phyloP scores from a whole-genome alignment of 2,113 vertebrate species.

The Turdus rufiventris region DNA sequence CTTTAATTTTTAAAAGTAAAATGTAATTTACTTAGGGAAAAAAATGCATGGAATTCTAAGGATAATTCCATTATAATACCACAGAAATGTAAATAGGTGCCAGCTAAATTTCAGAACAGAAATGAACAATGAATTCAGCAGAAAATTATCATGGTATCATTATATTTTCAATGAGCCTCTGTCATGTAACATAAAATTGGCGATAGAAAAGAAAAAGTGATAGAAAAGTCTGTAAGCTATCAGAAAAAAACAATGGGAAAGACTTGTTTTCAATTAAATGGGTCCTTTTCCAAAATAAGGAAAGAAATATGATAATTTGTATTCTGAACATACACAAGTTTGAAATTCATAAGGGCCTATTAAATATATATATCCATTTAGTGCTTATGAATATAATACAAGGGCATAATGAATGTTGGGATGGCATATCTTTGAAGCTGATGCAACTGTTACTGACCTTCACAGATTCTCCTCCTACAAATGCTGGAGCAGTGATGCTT shows the following conservation, averaged over 20 bases:
- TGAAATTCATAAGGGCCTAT: neutral
- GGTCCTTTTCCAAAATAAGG: neutral
- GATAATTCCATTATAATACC: neutral
- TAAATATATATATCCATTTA: neutral
- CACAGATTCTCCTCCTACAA: neutral
- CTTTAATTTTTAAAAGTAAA: neutral
- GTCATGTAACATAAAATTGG: neutral
- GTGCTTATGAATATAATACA: neutral
- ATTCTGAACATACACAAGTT: neutral
- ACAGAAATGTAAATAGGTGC: neutral
- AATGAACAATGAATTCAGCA: neutral
- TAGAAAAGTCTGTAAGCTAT: neutral
- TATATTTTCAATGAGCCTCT: neutral
- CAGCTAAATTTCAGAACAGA: neutral
- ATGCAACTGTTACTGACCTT: neutral
- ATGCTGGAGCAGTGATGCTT: neutral
- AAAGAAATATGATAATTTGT: neutral
- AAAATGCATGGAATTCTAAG: neutral
- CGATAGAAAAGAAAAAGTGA: rapidly evolving
- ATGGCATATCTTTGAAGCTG: neutral
- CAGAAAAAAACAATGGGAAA: neutral
- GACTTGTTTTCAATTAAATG: neutral
- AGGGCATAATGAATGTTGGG: neutral
- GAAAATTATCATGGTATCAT: neutral
- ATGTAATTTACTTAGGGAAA: neutral